phyloP scores from a whole-genome alignment of 2,888 invertebrate genomes.

The Nymphalis polychloros region DNA sequence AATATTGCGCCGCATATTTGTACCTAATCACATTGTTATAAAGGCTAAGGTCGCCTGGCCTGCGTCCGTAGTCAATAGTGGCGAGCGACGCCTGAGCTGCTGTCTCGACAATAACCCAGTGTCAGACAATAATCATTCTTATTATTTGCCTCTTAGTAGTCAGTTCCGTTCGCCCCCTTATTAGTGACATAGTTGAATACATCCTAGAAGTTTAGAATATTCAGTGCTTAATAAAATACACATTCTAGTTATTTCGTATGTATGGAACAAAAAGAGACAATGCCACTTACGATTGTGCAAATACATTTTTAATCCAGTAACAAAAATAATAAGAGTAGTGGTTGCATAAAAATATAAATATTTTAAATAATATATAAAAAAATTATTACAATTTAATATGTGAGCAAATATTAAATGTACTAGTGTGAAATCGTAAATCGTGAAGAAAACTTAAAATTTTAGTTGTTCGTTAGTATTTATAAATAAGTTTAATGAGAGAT shows the following conservation, averaged over 20 bases:
- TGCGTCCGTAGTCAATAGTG: conserved; percentile 50
- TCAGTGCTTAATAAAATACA: conserved; percentile 19
- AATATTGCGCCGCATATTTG: conserved; percentile 33
- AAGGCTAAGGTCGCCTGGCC: conserved; percentile 41
- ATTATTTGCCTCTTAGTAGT: conserved; percentile 70
- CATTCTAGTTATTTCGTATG: conserved; percentile 25
- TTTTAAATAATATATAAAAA: conserved; percentile 12
- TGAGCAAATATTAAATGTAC: conserved; percentile 11
- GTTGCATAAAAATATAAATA: conserved; percentile 17
- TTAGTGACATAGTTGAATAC: conserved; percentile 41
- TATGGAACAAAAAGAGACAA: too few relatives aligned
- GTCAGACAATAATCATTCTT: conserved; percentile 80
- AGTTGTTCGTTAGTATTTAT: conserved; percentile 18
- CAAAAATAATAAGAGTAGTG: not conserved
- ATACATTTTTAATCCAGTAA: too few relatives aligned
- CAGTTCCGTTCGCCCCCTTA: conserved; percentile 50
- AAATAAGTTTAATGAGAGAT: conserved; percentile 18
- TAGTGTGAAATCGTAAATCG: conserved; percentile 15
- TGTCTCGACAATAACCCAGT: conserved; percentile 82
- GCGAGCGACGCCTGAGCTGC: conserved; percentile 70
- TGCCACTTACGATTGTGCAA: too few relatives aligned
- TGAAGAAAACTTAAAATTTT: conserved; percentile 12
- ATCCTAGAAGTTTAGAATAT: conserved; percentile 37
- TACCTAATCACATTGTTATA: conserved; percentile 42
- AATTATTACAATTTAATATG: conserved; percentile 9